A percentile compares a stretch with the other conserved stretches of the same genome.
Conservation (phyloP, 2,888 invertebrate species). For the Tachystola acroxantha region DNA sequence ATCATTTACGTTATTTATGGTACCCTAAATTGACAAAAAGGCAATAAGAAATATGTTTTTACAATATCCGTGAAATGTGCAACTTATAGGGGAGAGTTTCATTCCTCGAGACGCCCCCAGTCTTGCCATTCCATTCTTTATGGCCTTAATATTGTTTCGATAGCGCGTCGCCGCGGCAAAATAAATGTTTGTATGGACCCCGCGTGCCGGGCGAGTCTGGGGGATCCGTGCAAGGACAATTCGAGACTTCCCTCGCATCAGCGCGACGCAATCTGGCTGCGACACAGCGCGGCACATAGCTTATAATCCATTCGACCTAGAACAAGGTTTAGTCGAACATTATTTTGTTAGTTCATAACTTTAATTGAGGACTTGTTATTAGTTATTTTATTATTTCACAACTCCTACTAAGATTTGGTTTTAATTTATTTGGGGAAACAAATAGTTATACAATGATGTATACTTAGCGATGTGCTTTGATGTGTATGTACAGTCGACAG, state of each 20-base stretch:
- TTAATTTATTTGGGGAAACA: too few species aligned
- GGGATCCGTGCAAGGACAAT: constrained; percentile 23
- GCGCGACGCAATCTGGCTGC: too few species aligned
- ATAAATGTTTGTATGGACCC: constrained; percentile 56
- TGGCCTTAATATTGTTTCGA: constrained; percentile 59
- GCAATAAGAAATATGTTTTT: constrained; percentile 27
- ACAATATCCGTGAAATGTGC: constrained; percentile 35
- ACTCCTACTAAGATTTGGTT: too few species aligned
- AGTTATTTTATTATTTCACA: too few species aligned
- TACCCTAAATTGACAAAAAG: constrained; percentile 2
- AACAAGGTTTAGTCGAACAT: too few species aligned
- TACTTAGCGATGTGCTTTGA: too few species aligned
- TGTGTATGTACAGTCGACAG: too few species aligned
- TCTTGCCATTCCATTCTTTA: constrained; percentile 47
- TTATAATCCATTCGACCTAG: too few species aligned
- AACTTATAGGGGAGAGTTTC: constrained; percentile 47
- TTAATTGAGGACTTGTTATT: too few species aligned
- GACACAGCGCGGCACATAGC: too few species aligned
- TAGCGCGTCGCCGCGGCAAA: constrained; percentile 42
- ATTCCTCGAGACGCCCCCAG: constrained; percentile 42
- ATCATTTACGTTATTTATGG: background rate
- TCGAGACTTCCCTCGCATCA: constrained; percentile 15
- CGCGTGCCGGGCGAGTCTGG: constrained; percentile 25
- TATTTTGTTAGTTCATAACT: too few species aligned
- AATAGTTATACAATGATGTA: too few species aligned